Evolutionary conservation across 2,888 invertebrate genomes (phyloP), one percentile per base, ranked within the genome.

Genomic region (Gisinianus flammeolus): DNA sequence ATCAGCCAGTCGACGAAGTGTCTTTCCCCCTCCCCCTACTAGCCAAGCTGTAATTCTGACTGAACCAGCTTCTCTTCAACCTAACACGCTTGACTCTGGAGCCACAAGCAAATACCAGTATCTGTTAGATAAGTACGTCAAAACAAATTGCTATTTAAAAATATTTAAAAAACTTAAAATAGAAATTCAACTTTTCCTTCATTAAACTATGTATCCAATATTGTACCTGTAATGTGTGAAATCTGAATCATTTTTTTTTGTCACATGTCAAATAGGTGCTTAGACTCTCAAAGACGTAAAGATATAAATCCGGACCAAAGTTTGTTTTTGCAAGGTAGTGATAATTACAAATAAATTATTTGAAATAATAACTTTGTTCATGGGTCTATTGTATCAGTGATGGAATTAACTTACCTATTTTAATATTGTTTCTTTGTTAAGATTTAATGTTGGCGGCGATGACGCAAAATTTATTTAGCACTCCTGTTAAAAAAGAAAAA

Each of bases 371-470:
- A n/a, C n/a, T n/a, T n/a, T n/a, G n/a, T n/a, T n/a, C n/a, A n/a
- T n/a, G n/a, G n/a, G n/a, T n/a, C n/a, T n/a, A n/a, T n/a, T n/a
- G n/a, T n/a, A n/a, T n/a, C n/a, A n/a, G n/a, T n/a, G n/a, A n/a
- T n/a, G n/a, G n/a, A n/a, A n/a, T n/a, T n/a, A n/a, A n/a, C n/a
- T n/a, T n/a, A n/a, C n/a, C n/a, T n/a, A n/a, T n/a, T n/a, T n/a
- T n/a, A n/a, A n/a, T n/a, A n/a, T n/a, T n/a, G n/a, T n/a, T n/a
- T n/a, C 12, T 35, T 35, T 35, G 12, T 5, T 35, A 12, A 8
- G 91, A 92, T 87, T 87, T 93, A 84, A 87, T 92, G 83, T 87
- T 92, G 84, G 91, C 91, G 56, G 90, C 91, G 79, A 87, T 90
- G 85, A 81, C 66, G 54, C 24, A 70, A 56, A 70, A 44, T 64